Evolutionary conservation across 1,140 invertebrate species (phyloP).

Genomic region (Portunus trituberculatus): DNA sequence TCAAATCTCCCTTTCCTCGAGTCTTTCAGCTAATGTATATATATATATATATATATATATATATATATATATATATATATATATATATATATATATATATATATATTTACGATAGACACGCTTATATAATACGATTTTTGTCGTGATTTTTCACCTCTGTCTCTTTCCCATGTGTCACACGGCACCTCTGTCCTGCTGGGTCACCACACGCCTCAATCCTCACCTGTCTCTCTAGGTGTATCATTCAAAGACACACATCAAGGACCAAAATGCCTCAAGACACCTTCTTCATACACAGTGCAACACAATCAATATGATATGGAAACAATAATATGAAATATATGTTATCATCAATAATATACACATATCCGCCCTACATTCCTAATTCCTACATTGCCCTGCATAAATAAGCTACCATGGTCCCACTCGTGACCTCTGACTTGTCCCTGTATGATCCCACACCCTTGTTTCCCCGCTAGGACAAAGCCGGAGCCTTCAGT

Average conservation of each 20-base stretch:
- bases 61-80: neutral
- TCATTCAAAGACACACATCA: conserved; percentile 4
- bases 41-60: no score
- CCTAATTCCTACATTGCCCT: no score
- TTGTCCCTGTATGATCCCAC: no score
- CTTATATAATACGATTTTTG: neutral
- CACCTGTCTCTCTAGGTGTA: conserved; percentile 23
- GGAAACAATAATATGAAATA: neutral
- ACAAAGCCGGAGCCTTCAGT: no score
- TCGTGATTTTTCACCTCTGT: neutral
- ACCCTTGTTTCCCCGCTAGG: no score
- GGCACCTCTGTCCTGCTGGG: neutral
- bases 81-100: no score
- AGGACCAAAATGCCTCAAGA: conserved; percentile 45
- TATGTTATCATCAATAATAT: no score
- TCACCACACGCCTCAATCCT: neutral
- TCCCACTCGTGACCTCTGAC: no score
- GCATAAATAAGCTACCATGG: no score
- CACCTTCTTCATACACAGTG: neutral
- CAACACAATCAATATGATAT: neutral
- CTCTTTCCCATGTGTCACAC: neutral
- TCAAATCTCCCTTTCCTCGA: neutral
- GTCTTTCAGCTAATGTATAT: neutral
- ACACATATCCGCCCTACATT: no score
- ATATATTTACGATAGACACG: no score